These are phyloP conservation scores for Telmatherina bonti DNA, from an alignment of 2,797 vertebrate genomes.

Conservation along the genomic window DNA sequence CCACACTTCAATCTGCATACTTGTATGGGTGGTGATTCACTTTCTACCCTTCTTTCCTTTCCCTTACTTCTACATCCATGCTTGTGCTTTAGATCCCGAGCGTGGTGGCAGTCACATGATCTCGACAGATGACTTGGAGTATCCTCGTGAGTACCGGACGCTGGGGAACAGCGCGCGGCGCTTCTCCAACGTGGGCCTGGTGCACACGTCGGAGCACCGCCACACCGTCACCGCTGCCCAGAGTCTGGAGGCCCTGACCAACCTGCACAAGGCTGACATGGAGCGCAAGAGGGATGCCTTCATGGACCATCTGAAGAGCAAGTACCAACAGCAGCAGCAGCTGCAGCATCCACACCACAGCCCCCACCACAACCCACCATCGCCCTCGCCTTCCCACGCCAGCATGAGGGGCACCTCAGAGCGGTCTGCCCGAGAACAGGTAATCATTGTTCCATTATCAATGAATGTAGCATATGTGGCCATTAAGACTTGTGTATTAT, in stretches of 20 bases:
- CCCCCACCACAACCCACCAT: constrained; percentile 85
- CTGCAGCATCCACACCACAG: constrained; percentile 78
- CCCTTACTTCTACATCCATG: constrained; percentile 22
- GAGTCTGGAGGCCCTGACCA: constrained; percentile 96
- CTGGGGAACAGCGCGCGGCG: constrained; percentile 93
- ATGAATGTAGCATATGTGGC: not conserved
- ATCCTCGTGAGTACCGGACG: constrained; percentile 95
- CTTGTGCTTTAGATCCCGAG: constrained; percentile 87
- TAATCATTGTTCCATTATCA: constrained; percentile 48
- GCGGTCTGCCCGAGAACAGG: constrained; percentile 90
- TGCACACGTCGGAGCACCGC: constrained; percentile 96
- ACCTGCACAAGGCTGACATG: constrained; percentile 96
- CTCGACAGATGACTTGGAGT: constrained; percentile 96
- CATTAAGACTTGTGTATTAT: not conserved
- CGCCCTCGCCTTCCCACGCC: constrained; percentile 85
- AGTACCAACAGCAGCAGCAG: constrained; percentile 91
- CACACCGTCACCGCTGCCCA: constrained; percentile 97
- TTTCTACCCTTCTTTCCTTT: constrained; percentile 29
- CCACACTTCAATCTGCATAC: constrained; percentile 62
- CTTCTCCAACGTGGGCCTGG: constrained; percentile 98
- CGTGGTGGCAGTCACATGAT: constrained; percentile 95
- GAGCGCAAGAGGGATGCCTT: constrained; percentile 96
- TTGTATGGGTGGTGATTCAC: constrained; percentile 56
- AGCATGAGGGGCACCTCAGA: constrained; percentile 88
- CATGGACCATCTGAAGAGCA: constrained; percentile 99